phyloP scores from a whole-genome alignment of 2,888 invertebrate species.

The Spilarctia lutea region DNA sequence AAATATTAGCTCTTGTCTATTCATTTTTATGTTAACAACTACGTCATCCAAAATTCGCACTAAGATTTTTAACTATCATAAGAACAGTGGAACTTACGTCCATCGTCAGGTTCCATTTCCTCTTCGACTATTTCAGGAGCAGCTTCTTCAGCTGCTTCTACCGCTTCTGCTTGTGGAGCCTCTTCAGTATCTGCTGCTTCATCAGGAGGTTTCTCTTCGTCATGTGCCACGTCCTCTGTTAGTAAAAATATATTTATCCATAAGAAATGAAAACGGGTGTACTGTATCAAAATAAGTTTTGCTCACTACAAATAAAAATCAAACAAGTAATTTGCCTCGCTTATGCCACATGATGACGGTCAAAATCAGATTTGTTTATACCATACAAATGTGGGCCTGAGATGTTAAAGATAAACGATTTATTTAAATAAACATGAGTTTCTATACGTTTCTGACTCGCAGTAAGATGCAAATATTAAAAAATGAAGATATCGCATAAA shows the following conservation, averaged over 20 bases:
- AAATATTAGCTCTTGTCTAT: not conserved
- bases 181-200: slow-evolving; percentile 52
- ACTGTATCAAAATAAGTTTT: not conserved
- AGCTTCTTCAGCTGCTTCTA: slow-evolving; percentile 52
- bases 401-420: not conserved
- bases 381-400: not conserved
- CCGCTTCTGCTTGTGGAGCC: slow-evolving; percentile 65
- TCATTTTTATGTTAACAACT: not conserved
- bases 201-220: slow-evolving; percentile 33
- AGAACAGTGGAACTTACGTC: slow-evolving; percentile 47
- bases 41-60: not conserved
- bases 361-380: not conserved
- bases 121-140: slow-evolving; percentile 60
- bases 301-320: not conserved
- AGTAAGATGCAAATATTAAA: not conserved
- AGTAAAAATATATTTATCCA: not conserved
- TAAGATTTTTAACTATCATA: not conserved
- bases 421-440: too few species aligned
- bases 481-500: not conserved
- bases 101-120: slow-evolving; percentile 62
- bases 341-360: not conserved
- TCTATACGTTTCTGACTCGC: not conserved
- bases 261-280: not conserved
- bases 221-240: slow-evolving; percentile 13
- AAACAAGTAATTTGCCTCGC: not conserved